Evolutionary conservation across 2,797 vertebrate species (phyloP), one percentile per base, ranked within the genome.

Genomic region (Zalophus californianus): DNA sequence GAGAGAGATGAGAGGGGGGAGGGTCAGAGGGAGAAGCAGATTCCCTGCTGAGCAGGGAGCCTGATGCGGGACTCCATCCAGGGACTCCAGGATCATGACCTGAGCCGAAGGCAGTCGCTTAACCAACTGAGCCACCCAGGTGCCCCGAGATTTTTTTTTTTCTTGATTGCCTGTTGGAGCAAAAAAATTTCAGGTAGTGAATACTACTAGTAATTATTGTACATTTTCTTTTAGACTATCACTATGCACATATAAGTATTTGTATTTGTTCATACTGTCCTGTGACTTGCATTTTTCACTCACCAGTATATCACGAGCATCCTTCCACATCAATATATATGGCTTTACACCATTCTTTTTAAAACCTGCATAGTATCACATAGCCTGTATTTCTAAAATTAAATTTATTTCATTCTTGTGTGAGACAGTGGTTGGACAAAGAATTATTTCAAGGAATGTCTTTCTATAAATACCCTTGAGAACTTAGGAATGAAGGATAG

Each of bases 351-450:
- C 10, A 80, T 14, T 84, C 16, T 92, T 85, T 85, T 66, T 20
- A 89, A 78, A 84, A n/a, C 21, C 38, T 52, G 13, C 9, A 11
- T 54, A 80, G 44, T 66, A 89, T 75, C 73, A 90, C 7, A n/a
- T 58, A 73, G 41, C 68, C n/a, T n/a, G 10, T 58, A 56, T 85
- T 89, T 89, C 73, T 86, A 86, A 80, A 96, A 86, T 89, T 58
- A 85, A 84, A 64, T 72, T 64, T 56, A 73, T 83, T 41, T 79
- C 70, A 38, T 85, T 79, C 14, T 79, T 38, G 20, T 50, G 12
- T 41, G 60, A 56, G 44, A n/a, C 48, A 48, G 5, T 66, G 90
- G 35, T 52, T 58, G 56, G 38, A 84, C 48, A 60, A 89, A 94
- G 1, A 78, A 79, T 73, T 50, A 79, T 86, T 90, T 93, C 32